Evolutionary conservation across 1,140 invertebrate genomes (phyloP).

Genomic region (Tenebrio molitor): DNA sequence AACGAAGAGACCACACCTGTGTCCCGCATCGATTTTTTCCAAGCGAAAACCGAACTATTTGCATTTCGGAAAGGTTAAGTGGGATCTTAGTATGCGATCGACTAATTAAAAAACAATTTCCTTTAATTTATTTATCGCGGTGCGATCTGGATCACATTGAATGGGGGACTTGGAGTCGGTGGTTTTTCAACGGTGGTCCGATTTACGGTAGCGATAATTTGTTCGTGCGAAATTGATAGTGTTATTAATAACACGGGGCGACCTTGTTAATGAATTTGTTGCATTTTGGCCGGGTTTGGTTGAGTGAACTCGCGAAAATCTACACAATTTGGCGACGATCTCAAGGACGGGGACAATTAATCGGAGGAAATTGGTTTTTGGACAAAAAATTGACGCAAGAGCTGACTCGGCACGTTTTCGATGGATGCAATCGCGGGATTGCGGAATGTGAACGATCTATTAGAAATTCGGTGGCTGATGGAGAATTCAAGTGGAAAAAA

Average conservation of each 20-base stretch:
- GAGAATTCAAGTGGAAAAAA: too few relatives aligned
- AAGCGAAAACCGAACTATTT: not conserved
- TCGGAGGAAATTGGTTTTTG: too few relatives aligned
- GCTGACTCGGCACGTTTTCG: too few relatives aligned
- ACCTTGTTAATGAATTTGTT: constrained; percentile 17
- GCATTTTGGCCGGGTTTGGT: not conserved
- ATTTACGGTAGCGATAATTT: not conserved
- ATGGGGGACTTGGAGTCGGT: not conserved
- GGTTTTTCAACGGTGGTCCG: not conserved
- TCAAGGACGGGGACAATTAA: too few relatives aligned
- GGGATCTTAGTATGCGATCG: constrained; percentile 15
- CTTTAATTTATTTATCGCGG: constrained; percentile 21
- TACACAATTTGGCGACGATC: too few relatives aligned
- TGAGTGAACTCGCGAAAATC: constrained; percentile 30
- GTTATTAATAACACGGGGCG: not conserved
- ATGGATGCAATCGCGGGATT: too few relatives aligned
- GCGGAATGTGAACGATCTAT: too few relatives aligned
- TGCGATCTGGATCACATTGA: not conserved
- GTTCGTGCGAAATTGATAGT: constrained; percentile 10
- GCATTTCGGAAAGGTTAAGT: constrained; percentile 20
- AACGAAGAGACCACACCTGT: constrained; percentile 32
- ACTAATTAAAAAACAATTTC: constrained; percentile 25
- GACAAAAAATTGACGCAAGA: too few relatives aligned
- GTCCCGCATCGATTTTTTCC: not conserved
- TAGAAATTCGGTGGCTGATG: too few relatives aligned